Conservation (phyloP, 2,888 invertebrate species). For the Drepana falcataria region DNA sequence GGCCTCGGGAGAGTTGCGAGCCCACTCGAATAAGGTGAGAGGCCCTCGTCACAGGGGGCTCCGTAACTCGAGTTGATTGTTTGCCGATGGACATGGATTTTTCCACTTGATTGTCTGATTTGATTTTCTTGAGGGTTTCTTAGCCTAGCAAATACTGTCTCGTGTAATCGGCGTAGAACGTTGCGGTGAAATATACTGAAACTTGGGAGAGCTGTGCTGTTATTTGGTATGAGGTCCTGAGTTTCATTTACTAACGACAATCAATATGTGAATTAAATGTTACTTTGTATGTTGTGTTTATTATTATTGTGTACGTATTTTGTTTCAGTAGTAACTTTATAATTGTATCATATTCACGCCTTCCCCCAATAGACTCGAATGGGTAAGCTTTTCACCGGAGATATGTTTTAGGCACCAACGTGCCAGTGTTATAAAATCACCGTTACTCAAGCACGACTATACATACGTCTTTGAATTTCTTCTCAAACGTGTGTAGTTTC, state of each 20-base stretch:
- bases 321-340: too few species aligned
- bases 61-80: slow-evolving; percentile 76
- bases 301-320: too few species aligned
- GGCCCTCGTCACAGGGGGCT: slow-evolving; percentile 60
- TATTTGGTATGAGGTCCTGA: background rate
- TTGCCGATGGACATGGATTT: slow-evolving; percentile 75
- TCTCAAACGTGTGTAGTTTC: too few species aligned
- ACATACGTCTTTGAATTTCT: too few species aligned
- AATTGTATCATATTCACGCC: too few species aligned
- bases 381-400: too few species aligned
- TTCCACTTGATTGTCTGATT: slow-evolving; percentile 79
- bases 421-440: too few species aligned
- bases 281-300: too few species aligned
- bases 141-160: slow-evolving; percentile 46
- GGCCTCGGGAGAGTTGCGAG: slow-evolving; percentile 50
- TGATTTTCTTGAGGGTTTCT: slow-evolving; percentile 67
- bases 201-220: background rate
- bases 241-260: background rate
- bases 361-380: too few species aligned
- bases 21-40: slow-evolving; percentile 62
- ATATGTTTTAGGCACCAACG: too few species aligned
- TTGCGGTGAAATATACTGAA: background rate
- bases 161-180: slow-evolving; percentile 33
- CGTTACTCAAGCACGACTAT: too few species aligned
- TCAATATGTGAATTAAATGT: too few species aligned